phyloP scores from a whole-genome alignment of 2,888 invertebrate species.

The Petrolisthes cinctipes region DNA sequence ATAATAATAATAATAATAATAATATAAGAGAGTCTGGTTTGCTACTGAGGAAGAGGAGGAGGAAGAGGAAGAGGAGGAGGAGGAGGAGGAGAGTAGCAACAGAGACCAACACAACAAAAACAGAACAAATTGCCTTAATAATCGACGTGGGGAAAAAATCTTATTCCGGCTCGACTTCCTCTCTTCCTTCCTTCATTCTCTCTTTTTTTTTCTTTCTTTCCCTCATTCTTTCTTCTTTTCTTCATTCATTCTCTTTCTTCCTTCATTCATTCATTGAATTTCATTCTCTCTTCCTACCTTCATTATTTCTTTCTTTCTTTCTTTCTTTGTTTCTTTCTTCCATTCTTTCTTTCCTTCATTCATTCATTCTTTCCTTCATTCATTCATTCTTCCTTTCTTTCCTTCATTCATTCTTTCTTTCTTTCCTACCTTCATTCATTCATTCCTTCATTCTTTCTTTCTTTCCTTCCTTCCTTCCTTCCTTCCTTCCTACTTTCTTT shows the following conservation, averaged over 20 bases:
- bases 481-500: background rate
- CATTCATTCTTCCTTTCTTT: background rate
- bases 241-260: background rate
- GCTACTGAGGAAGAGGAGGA: background rate
- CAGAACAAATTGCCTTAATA: background rate
- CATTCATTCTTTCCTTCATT: background rate
- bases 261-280: background rate
- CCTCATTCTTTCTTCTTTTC: background rate
- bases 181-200: background rate
- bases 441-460: background rate
- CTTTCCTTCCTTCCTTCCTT: background rate
- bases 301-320: background rate
- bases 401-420: background rate
- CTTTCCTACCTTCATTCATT: background rate
- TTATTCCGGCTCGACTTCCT: background rate
- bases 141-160: too few relatives aligned
- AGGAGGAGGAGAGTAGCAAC: background rate
- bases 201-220: background rate
- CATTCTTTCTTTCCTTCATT: background rate
- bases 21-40: background rate
- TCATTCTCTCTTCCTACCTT: background rate
- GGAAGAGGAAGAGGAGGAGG: background rate
- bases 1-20: slow-evolving; percentile 7
- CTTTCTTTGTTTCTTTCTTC: background rate
- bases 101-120: background rate